Base-by-base conservation (phyloP, 2,888 invertebrate genomes). In the Octodonta nipae region DNA sequence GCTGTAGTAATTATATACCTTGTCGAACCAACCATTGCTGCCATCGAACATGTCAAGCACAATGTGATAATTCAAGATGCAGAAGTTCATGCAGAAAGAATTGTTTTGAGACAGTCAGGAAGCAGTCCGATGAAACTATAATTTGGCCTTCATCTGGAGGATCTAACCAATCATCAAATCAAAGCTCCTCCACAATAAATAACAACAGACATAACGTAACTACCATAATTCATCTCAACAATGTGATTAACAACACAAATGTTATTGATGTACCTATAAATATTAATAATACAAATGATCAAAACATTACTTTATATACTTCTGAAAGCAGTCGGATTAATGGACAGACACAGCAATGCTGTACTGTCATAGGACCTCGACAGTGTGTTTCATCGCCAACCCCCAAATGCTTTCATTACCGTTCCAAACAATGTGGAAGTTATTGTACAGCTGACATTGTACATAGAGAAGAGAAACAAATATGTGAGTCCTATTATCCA, bases 211-310 rank as follows among this genome's bases (percentile, higher is more conserved):
- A 56, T 22, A 64, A 64, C 39, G 53, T 62, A 8, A 63, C 63
- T 0, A 63, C 61, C 1, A 52, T 62, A 2, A 63, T 63, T 5
- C 56, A 61, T 40, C 38, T 63, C 10, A 57, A 59, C 22, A 63
- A 61, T 35, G 45, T 61, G 5, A 54, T 64, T 22, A 63, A 63
- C 37, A 61, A 60, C 34, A 63, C 63, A 0, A 61, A 63, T 34
- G 29, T 58, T 4, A 53, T 64, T 13, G 61, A 63, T 38, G 50
- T 61, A 5, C 63, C 64, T 1, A 55, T 63, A 14, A 48, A 46
- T 13, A 39, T 63, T 3, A 61, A 61, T 36, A 60, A 54, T 29
- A 59, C 60, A 0, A 61, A 61, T 33, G 39, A 50, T 6, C 60
- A 64, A 35, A 62, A 63, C 33, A 53, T 63, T 14, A 55, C 59